Evolutionary conservation across 2,113 vertebrate genomes (phyloP).

Genomic region (Coptodon bakossiorum): DNA sequence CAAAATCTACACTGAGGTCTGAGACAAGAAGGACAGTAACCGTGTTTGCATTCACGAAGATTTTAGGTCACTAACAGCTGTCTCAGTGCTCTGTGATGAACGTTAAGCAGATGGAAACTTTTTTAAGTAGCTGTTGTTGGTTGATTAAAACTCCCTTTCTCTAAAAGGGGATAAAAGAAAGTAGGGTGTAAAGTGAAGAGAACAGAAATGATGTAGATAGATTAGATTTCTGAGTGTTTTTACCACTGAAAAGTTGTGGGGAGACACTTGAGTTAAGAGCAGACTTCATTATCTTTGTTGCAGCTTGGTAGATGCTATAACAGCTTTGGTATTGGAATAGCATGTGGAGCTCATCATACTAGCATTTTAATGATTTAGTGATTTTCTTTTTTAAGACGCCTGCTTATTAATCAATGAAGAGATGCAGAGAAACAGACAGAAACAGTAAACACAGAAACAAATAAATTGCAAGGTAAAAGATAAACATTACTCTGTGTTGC

Average conservation of each 20-base stretch:
- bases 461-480: background rate
- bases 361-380: background rate
- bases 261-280: background rate
- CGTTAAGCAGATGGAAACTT: background rate
- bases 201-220: background rate
- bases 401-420: fast-evolving
- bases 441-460: background rate
- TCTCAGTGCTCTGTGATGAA: background rate
- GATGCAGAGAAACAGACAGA: fast-evolving
- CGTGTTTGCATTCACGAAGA: background rate
- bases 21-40: background rate
- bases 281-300: background rate
- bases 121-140: background rate
- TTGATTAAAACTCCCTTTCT: background rate
- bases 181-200: background rate
- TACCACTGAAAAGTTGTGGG: background rate
- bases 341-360: background rate
- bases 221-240: background rate
- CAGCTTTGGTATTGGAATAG: background rate
- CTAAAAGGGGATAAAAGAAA: background rate
- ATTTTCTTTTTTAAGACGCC: background rate
- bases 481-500: fast-evolving
- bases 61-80: background rate
- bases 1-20: background rate
- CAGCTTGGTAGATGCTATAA: background rate